Conservation (phyloP, 2,888 invertebrate genomes). For the Aphidius colemani region DNA sequence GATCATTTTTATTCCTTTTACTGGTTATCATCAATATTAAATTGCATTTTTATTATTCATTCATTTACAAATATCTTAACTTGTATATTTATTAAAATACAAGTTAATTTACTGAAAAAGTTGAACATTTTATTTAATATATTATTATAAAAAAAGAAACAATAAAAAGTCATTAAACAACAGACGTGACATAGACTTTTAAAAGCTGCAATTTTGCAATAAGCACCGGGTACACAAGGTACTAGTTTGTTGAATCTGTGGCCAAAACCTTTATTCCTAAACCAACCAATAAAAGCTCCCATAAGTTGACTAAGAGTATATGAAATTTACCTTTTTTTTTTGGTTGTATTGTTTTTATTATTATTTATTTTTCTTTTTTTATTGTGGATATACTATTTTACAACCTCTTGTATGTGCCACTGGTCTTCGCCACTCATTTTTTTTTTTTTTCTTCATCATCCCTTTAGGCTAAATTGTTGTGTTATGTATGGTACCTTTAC, state of each 20-base stretch:
- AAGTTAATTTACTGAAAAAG: no score
- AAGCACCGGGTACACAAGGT: slow-evolving; percentile 6
- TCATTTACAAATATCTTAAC: no score
- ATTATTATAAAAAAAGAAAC: no score
- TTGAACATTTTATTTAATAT: no score
- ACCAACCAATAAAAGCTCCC: no score
- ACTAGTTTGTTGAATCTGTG: slow-evolving; percentile 19
- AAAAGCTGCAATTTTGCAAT: background rate
- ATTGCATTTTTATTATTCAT: no score
- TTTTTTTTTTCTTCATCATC: slow-evolving; percentile 17
- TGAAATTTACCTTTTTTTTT: slow-evolving; percentile 20
- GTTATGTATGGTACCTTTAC: background rate
- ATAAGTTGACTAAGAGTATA: no score
- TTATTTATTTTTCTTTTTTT: background rate
- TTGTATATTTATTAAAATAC: no score
- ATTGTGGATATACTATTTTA: slow-evolving; percentile 10
- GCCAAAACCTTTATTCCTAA: background rate
- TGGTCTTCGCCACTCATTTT: slow-evolving; percentile 22
- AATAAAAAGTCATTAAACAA: background rate
- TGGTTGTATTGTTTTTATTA: slow-evolving; percentile 11
- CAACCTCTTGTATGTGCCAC: slow-evolving; percentile 12
- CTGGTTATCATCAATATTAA: no score
- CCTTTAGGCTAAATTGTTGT: background rate
- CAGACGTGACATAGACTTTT: no score
- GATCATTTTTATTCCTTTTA: no score